A percentile compares a stretch with the other conserved stretches of the same genome.
Conservation (phyloP, 2,888 invertebrate genomes). For the Rhimphoctona megacephalus region DNA sequence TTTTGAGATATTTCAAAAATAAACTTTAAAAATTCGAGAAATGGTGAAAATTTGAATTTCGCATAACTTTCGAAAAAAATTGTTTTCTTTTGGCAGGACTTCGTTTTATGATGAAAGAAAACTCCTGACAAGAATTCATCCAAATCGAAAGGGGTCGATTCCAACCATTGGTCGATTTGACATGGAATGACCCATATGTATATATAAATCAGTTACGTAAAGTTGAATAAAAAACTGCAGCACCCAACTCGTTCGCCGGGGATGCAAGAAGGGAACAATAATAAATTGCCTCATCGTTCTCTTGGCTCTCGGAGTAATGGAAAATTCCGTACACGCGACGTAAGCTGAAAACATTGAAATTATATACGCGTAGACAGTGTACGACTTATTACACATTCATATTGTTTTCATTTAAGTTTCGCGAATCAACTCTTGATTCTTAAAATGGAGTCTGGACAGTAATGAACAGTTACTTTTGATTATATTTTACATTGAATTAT, state of each 20-base stretch:
- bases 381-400: conserved; percentile 56
- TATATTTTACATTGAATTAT: not conserved
- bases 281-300: conserved; percentile 57
- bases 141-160: too few species aligned
- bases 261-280: conserved; percentile 49
- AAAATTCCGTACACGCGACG: conserved; percentile 39
- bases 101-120: too few species aligned
- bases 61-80: too few species aligned
- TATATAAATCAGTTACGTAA: not conserved
- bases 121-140: too few species aligned
- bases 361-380: conserved; percentile 24
- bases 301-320: conserved; percentile 53
- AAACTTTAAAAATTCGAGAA: too few species aligned
- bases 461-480: not conserved
- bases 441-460: conserved; percentile 3
- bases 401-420: conserved; percentile 54
- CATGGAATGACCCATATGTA: not conserved
- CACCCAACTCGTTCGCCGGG: conserved; percentile 38
- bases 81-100: too few species aligned
- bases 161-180: too few species aligned
- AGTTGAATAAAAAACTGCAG: conserved; percentile 25
- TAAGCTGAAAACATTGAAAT: conserved; percentile 41
- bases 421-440: conserved; percentile 30
- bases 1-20: too few species aligned
- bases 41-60: too few species aligned